Conservation (phyloP, 2,797 vertebrate genomes). For the Pampus argenteus region DNA sequence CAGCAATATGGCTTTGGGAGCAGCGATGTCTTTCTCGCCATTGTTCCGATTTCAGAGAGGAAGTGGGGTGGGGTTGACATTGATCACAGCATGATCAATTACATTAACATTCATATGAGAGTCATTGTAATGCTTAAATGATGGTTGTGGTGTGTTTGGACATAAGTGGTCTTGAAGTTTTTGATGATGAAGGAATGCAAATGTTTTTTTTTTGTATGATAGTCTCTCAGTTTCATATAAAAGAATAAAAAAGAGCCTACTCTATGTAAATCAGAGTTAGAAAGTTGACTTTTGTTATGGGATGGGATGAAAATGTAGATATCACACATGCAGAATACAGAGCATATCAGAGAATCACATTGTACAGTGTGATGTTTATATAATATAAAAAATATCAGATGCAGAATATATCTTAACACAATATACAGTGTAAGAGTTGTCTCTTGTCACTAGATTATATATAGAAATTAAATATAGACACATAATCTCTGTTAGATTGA, state of each 20-base stretch:
- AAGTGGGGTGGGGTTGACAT: neutral
- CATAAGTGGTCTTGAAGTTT: constrained; percentile 55
- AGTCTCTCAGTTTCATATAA: constrained; percentile 44
- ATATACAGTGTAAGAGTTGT: constrained; percentile 60
- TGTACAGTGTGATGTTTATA: constrained; percentile 77
- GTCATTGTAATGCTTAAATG: constrained; percentile 41
- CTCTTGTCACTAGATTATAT: constrained; percentile 69
- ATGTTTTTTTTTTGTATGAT: constrained; percentile 46
- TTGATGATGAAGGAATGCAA: constrained; percentile 48
- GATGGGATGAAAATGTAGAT: constrained; percentile 67
- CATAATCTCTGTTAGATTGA: constrained; percentile 51
- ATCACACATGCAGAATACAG: constrained; percentile 62
- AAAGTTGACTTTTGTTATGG: constrained; percentile 51
- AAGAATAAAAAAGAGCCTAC: constrained; percentile 23
- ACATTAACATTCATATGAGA: constrained; percentile 30
- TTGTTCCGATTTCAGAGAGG: constrained; percentile 16
- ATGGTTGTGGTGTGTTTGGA: constrained; percentile 51
- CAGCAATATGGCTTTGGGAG: constrained; percentile 60
- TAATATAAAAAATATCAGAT: constrained; percentile 69
- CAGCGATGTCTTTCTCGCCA: constrained; percentile 39
- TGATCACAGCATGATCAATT: constrained; percentile 14
- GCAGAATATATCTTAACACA: constrained; percentile 70
- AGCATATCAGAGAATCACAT: constrained; percentile 76
- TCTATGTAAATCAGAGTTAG: constrained; percentile 32
- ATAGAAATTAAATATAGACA: constrained; percentile 51